Conservation (phyloP, 2,888 invertebrate species). For the Allacma fusca region DNA sequence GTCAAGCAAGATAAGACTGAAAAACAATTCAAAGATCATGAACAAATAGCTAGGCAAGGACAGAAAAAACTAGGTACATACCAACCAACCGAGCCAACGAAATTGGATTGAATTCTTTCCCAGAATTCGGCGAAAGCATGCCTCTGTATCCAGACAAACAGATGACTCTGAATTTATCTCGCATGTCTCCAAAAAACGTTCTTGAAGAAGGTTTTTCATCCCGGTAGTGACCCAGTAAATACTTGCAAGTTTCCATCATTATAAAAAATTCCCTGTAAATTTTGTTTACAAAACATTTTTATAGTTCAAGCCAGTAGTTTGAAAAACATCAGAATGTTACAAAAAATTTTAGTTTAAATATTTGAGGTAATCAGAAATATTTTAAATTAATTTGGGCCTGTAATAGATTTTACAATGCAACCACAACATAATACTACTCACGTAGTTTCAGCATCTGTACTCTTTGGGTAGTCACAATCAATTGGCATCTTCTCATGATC, state of each 20-base stretch:
- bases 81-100: conserved; percentile 50
- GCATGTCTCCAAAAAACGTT: conserved; percentile 53
- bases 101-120: conserved; percentile 51
- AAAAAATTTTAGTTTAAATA: too few species aligned
- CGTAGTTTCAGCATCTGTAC: conserved; percentile 35
- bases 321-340: too few species aligned
- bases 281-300: not conserved
- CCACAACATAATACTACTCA: too few species aligned
- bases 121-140: conserved; percentile 43
- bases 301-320: not conserved
- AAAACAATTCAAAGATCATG: not conserved
- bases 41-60: not conserved
- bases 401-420: too few species aligned
- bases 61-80: conserved; percentile 32
- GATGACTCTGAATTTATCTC: conserved; percentile 56
- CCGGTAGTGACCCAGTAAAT: conserved; percentile 46
- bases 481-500: conserved; percentile 44
- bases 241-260: conserved; percentile 57
- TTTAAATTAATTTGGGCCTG: too few species aligned
- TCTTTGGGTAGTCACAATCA: conserved; percentile 47
- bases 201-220: conserved; percentile 41
- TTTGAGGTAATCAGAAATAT: too few species aligned
- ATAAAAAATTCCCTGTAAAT: conserved; percentile 53
- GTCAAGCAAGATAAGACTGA: not conserved
- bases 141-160: conserved; percentile 52